Evolutionary conservation across 2,888 invertebrate species (phyloP).

Genomic region (Nudaria mundana): DNA sequence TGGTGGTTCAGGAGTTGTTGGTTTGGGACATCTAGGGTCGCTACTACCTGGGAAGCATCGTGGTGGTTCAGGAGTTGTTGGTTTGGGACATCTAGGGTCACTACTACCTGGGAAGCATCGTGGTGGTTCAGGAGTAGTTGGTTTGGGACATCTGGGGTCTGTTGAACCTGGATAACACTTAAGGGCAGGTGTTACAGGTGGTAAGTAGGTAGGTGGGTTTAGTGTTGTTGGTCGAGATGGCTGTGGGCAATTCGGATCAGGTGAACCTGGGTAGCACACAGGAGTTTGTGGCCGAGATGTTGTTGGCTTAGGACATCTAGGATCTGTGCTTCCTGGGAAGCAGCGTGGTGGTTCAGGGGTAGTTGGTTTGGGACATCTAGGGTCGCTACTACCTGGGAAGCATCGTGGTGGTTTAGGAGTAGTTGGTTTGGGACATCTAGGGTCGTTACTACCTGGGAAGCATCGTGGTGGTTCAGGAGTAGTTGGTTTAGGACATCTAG

Average conservation of each 20-base stretch:
- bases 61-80: slow-evolving; percentile 36
- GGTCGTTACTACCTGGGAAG: slow-evolving; percentile 13
- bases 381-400: slow-evolving; percentile 35
- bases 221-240: slow-evolving; percentile 22
- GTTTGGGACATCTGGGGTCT: slow-evolving; percentile 18
- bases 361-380: slow-evolving; percentile 44
- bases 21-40: slow-evolving; percentile 41
- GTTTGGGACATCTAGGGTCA: slow-evolving; percentile 25
- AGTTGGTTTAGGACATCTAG: slow-evolving; percentile 38
- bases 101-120: slow-evolving; percentile 6
- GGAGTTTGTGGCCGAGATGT: slow-evolving; percentile 25
- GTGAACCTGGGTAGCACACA: slow-evolving; percentile 35
- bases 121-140: slow-evolving; percentile 10
- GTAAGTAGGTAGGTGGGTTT: slow-evolving; percentile 46
- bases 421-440: slow-evolving; percentile 47
- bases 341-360: slow-evolving; percentile 7
- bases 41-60: slow-evolving; percentile 19
- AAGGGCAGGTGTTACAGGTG: slow-evolving; percentile 33
- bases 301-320: slow-evolving; percentile 15
- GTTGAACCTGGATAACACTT: slow-evolving; percentile 25
- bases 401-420: slow-evolving; percentile 18
- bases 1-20: slow-evolving; percentile 38
- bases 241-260: slow-evolving; percentile 36
- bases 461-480: slow-evolving; percentile 32
- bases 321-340: slow-evolving; percentile 1